Conservation (phyloP, 2,797 vertebrate genomes). For the Gallinago stenura region DNA sequence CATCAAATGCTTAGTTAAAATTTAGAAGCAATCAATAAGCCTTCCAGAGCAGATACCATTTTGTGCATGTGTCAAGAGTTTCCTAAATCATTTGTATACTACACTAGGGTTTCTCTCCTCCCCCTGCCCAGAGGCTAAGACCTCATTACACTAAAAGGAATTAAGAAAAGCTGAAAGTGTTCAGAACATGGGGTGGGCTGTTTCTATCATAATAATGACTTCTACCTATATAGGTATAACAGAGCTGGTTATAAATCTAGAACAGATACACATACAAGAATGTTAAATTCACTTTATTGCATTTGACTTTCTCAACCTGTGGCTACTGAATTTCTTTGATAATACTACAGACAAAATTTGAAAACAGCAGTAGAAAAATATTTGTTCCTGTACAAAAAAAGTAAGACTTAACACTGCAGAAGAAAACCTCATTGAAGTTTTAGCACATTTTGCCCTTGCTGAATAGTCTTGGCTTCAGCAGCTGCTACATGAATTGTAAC, state of each 20-base stretch:
- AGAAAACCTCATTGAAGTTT: constrained; percentile 71
- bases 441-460: constrained; percentile 76
- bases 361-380: constrained; percentile 54
- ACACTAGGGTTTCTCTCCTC: not conserved
- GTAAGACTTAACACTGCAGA: constrained; percentile 71
- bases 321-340: constrained; percentile 15
- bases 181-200: not conserved
- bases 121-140: not conserved
- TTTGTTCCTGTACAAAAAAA: constrained; percentile 65
- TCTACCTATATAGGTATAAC: not conserved
- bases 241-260: not conserved
- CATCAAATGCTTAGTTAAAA: not conserved
- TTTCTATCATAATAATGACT: not conserved
- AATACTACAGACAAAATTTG: constrained; percentile 4
- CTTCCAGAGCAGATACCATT: not conserved
- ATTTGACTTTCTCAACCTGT: not conserved
- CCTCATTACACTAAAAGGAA: not conserved
- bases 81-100: not conserved
- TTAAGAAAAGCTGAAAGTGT: not conserved
- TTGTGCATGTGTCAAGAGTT: not conserved
- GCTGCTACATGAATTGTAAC: constrained; percentile 75
- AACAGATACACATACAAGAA: not conserved
- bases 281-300: not conserved
- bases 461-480: constrained; percentile 75
- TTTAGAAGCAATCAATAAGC: not conserved